Conservation (phyloP, 2,113 vertebrate species). For the rat (Rattus norvegicus) region DNA sequence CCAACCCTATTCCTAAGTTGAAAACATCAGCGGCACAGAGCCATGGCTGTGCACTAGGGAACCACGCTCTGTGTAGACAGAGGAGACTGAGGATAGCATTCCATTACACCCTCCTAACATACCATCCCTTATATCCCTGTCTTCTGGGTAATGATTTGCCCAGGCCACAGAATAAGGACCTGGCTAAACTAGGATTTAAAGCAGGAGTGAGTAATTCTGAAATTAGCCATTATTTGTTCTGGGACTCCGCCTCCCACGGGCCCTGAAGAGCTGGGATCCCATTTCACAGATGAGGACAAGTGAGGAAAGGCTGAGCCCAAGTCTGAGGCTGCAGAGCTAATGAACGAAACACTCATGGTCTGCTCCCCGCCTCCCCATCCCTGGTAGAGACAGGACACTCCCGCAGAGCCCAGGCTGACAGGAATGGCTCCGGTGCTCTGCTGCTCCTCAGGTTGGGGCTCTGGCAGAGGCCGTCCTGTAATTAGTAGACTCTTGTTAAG, state of each 20-base stretch:
- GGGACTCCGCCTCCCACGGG: not conserved
- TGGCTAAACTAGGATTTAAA: not conserved
- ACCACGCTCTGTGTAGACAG: accelerated
- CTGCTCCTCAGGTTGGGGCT: slow-evolving; percentile 20
- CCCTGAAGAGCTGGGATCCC: not conserved
- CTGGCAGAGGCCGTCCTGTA: slow-evolving; percentile 58
- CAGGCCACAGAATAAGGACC: not conserved
- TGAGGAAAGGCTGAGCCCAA: not conserved
- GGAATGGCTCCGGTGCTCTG: not conserved
- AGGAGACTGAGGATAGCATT: accelerated
- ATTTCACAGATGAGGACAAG: slow-evolving; percentile 36
- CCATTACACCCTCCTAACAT: accelerated
- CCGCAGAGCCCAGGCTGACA: not conserved
- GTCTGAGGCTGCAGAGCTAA: not conserved
- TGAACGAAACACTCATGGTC: accelerated
- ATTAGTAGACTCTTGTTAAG: slow-evolving; percentile 77
- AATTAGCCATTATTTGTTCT: not conserved
- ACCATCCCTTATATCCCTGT: accelerated
- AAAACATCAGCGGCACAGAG: accelerated
- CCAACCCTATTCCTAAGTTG: not conserved
- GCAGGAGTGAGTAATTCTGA: not conserved
- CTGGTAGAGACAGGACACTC: not conserved
- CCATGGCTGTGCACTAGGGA: accelerated
- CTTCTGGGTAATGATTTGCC: not conserved
- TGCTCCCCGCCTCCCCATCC: not conserved